Conservation (phyloP, 2,797 vertebrate genomes). For the Sebastolobus altivelis region DNA sequence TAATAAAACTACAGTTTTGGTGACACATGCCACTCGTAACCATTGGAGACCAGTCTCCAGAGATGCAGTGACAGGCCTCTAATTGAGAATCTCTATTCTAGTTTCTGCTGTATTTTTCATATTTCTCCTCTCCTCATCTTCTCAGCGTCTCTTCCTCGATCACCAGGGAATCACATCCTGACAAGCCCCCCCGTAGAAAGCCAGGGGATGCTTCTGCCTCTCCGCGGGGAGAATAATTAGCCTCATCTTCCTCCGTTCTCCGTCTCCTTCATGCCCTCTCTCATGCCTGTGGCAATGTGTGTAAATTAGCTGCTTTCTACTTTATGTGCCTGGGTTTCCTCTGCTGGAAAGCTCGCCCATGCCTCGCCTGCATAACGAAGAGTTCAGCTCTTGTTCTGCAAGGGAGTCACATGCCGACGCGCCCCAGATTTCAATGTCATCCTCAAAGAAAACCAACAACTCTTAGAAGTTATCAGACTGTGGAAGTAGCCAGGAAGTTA, state of each 20-base stretch:
- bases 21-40: neutral
- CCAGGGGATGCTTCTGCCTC: conserved; percentile 29
- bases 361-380: conserved; percentile 37
- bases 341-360: conserved; percentile 21
- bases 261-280: conserved; percentile 24
- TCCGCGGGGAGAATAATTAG: conserved; percentile 65
- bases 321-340: conserved; percentile 19
- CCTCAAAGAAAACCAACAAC: conserved; percentile 46
- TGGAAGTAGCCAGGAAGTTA: conserved; percentile 19
- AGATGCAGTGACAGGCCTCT: conserved; percentile 10
- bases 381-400: conserved; percentile 32
- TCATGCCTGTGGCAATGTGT: conserved; percentile 60
- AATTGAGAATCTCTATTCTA: conserved; percentile 21
- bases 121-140: conserved; percentile 1
- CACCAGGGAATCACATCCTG: conserved; percentile 41
- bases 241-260: conserved; percentile 51
- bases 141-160: conserved; percentile 30
- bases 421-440: conserved; percentile 60
- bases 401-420: neutral
- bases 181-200: conserved; percentile 37
- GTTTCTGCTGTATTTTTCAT: conserved; percentile 30
- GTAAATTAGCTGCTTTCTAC: conserved; percentile 50
- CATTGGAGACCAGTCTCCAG: neutral
- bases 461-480: conserved; percentile 19
- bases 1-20: neutral